Conservation (phyloP, 2,888 invertebrate species). For the Globia sparganii region DNA sequence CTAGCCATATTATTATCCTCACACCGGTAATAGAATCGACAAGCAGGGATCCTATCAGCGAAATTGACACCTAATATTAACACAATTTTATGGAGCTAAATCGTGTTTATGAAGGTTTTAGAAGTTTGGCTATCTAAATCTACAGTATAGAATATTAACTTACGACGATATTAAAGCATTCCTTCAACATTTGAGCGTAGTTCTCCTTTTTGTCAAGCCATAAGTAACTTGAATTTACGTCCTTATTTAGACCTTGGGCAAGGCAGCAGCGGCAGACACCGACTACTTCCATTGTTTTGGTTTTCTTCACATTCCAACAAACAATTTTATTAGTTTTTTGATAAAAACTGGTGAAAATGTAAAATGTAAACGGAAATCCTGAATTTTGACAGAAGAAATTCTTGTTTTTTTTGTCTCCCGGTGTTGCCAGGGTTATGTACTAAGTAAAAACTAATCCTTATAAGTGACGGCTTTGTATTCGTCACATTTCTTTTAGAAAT, state of each 20-base stretch:
- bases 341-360: constrained; percentile 10
- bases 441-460: not conserved
- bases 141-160: constrained; percentile 59
- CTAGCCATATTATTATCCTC: not conserved
- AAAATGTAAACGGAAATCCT: constrained; percentile 22
- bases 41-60: not conserved
- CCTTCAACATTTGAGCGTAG: constrained; percentile 81
- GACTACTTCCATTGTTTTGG: constrained; percentile 53
- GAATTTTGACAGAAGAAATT: constrained; percentile 33
- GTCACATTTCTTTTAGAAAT: too few species aligned
- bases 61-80: not conserved
- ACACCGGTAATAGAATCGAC: constrained; percentile 15
- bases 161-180: constrained; percentile 82
- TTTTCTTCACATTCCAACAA: constrained; percentile 33
- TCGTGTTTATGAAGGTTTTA: not conserved
- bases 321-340: not conserved
- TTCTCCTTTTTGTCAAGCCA: constrained; percentile 77
- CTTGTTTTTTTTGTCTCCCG: constrained; percentile 12
- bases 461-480: too few species aligned
- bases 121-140: not conserved
- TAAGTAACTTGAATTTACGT: constrained; percentile 73
- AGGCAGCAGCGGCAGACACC: constrained; percentile 66
- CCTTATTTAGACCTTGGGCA: constrained; percentile 74
- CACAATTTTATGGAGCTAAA: not conserved
- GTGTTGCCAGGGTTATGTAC: constrained; percentile 2